Conservation (phyloP, 2,888 invertebrate genomes). For the Papilio demoleus region DNA sequence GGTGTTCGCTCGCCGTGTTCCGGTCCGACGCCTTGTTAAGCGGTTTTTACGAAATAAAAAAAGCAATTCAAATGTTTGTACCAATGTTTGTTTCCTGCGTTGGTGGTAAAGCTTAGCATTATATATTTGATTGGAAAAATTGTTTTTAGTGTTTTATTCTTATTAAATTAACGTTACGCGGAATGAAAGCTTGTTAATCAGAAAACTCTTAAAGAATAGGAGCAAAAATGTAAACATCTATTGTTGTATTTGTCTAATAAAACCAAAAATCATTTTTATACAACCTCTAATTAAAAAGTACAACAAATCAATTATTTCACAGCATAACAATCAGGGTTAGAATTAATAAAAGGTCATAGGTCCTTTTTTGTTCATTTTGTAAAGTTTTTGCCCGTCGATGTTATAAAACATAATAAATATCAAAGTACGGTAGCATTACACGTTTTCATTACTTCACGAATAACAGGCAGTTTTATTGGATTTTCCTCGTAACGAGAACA, state of each 20-base stretch:
- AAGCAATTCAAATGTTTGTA: conserved; percentile 1
- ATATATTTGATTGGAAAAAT: neutral
- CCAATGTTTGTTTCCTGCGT: neutral
- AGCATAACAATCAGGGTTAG: neutral
- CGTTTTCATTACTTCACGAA: neutral
- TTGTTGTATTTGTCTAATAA: neutral
- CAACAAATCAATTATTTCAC: neutral
- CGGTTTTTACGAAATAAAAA: conserved; percentile 20
- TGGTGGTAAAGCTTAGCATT: neutral
- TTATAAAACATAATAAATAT: conserved; percentile 20
- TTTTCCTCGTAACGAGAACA: conserved; percentile 7
- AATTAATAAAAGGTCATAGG: neutral
- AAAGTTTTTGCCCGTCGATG: conserved; percentile 11
- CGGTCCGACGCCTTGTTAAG: conserved; percentile 11
- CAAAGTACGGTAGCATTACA: neutral
- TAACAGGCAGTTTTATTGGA: conserved; percentile 10
- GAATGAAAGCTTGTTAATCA: neutral
- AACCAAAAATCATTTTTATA: neutral
- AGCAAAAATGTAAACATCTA: neutral
- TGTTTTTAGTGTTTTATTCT: neutral
- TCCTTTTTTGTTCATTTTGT: neutral
- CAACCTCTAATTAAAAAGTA: neutral
- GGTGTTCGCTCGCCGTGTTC: conserved; percentile 19
- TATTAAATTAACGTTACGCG: neutral
- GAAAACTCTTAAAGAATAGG: neutral